Percentiles rank a stretch among this genome's conserved stretches.
These are phyloP conservation scores for Sebastes reedi DNA, from an alignment of 2,797 vertebrate genomes.

Conservation along the genomic window DNA sequence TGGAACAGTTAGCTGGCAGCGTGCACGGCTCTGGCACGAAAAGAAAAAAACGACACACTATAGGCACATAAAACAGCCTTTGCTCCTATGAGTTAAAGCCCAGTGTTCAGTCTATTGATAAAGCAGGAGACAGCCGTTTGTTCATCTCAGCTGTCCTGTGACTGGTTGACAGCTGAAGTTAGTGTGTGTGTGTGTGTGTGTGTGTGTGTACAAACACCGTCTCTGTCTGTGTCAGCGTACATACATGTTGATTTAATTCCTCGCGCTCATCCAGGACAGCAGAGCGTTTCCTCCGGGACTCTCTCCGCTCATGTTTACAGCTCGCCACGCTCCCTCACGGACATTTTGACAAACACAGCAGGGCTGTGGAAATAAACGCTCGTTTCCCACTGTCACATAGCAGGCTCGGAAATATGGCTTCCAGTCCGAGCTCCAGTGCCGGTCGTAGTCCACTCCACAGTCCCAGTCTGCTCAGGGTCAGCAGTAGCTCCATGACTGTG, in stretches of 20 bases:
- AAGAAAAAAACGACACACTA: not conserved
- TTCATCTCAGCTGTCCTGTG: slow-evolving; percentile 9
- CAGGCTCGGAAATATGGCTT: not conserved
- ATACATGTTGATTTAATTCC: slow-evolving; percentile 3
- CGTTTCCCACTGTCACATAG: not conserved
- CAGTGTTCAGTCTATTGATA: not conserved
- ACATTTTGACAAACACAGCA: slow-evolving; percentile 44
- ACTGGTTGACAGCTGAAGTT: slow-evolving; percentile 7
- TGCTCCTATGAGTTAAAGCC: not conserved
- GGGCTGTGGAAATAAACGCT: slow-evolving; percentile 25
- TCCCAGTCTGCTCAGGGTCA: slow-evolving; percentile 1
- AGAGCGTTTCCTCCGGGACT: slow-evolving; percentile 22
- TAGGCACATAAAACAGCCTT: not conserved
- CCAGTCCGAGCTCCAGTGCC: not conserved
- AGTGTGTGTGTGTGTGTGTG: not conserved
- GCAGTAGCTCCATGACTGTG: slow-evolving; percentile 36
- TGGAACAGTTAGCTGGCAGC: slow-evolving; percentile 8
- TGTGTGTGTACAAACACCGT: not conserved
- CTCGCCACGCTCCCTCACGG: slow-evolving; percentile 30
- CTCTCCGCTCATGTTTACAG: slow-evolving; percentile 48
- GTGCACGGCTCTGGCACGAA: not conserved
- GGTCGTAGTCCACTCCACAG: not conserved
- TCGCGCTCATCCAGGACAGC: slow-evolving; percentile 10
- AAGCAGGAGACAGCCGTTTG: not conserved
- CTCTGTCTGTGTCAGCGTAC: not conserved